Percentiles rank a stretch among this genome's conserved stretches.
Conservation (phyloP, 1,140 invertebrate genomes). For the Euwallacea fornicatus region DNA sequence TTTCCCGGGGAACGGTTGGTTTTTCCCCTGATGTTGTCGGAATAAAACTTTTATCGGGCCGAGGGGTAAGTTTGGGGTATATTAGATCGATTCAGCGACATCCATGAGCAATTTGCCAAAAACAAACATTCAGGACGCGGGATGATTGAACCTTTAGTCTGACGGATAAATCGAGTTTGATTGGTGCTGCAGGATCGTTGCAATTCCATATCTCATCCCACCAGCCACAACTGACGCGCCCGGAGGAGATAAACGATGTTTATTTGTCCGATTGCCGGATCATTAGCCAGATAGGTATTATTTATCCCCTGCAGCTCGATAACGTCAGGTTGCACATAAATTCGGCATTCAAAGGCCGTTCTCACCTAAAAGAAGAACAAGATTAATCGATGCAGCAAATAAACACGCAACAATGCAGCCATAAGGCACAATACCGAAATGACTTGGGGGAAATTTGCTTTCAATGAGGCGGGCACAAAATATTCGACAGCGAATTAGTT, state of each 20-base stretch:
- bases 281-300: slow-evolving; percentile 1
- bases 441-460: slow-evolving; percentile 16
- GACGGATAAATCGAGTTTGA: slow-evolving; percentile 11
- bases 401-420: slow-evolving; percentile 15
- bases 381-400: slow-evolving; percentile 10
- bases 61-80: not conserved
- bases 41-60: slow-evolving; percentile 15
- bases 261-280: slow-evolving; percentile 8
- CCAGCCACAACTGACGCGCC: not conserved
- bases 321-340: slow-evolving; percentile 3
- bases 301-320: not conserved
- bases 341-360: not conserved
- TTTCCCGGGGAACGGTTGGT: slow-evolving; percentile 18
- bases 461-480: slow-evolving; percentile 12
- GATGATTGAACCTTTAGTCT: not conserved
- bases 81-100: not conserved
- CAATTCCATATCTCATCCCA: not conserved
- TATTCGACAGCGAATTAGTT: slow-evolving; percentile 14
- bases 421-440: slow-evolving; percentile 5
- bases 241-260: not conserved
- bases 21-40: slow-evolving; percentile 11
- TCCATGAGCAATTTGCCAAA: not conserved
- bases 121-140: not conserved
- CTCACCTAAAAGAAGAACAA: slow-evolving; percentile 3
- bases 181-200: not conserved